Evolutionary conservation across 2,797 vertebrate species (phyloP).

Genomic region (Anabas testudineus): DNA sequence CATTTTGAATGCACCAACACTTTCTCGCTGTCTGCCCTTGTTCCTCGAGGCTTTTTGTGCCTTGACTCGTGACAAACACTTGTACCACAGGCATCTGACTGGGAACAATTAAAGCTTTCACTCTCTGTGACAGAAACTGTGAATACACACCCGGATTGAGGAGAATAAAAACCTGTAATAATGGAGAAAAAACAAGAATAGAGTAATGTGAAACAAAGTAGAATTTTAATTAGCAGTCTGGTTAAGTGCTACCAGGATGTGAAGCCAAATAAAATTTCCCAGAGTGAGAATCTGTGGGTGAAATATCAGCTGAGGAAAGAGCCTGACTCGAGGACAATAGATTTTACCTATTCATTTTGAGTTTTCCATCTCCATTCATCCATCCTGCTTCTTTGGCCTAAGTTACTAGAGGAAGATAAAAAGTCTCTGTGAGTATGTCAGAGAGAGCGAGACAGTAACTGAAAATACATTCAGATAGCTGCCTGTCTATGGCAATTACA

Average conservation of each 20-base stretch:
- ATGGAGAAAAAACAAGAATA: constrained; percentile 20
- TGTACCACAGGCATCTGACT: constrained; percentile 8
- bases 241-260: constrained; percentile 32
- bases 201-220: constrained; percentile 43
- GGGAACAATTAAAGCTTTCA: constrained; percentile 35
- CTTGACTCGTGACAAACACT: constrained; percentile 35
- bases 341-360: constrained; percentile 24
- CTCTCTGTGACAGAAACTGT: constrained; percentile 3
- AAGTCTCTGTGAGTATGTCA: constrained; percentile 26
- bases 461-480: constrained; percentile 52
- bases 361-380: constrained; percentile 24
- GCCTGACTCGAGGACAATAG: not conserved
- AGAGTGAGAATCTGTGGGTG: not conserved
- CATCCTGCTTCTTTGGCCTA: constrained; percentile 13
- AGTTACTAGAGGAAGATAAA: constrained; percentile 35
- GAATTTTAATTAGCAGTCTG: constrained; percentile 31
- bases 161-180: constrained; percentile 19
- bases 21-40: constrained; percentile 9
- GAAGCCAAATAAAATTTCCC: not conserved
- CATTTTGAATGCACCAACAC: constrained; percentile 33
- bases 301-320: constrained; percentile 8
- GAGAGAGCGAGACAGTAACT: constrained; percentile 7
- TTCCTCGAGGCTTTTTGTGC: constrained; percentile 37
- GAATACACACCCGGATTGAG: not conserved
- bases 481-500: constrained; percentile 71